These are phyloP conservation scores for Neotoma lepida DNA, from an alignment of 2,113 vertebrate species.

Conservation along the genomic window DNA sequence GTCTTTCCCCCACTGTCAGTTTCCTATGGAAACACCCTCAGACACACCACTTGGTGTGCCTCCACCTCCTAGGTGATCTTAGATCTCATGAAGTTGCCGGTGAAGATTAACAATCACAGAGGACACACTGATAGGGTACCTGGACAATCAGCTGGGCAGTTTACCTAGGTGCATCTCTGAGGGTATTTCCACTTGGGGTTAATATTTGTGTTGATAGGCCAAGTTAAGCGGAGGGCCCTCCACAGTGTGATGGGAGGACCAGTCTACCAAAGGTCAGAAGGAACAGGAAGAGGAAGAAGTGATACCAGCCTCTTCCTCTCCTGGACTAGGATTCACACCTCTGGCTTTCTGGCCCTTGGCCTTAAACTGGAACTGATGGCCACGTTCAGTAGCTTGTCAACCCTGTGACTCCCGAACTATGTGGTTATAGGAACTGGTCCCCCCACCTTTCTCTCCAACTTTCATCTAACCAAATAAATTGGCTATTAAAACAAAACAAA, in stretches of 20 bases:
- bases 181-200: background rate
- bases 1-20: background rate
- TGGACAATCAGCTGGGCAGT: background rate
- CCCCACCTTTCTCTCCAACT: background rate
- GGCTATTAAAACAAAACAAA: background rate
- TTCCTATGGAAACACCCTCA: background rate
- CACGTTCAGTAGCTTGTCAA: background rate
- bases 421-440: background rate
- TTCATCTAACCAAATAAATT: background rate
- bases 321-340: too few relatives aligned
- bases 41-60: too few relatives aligned
- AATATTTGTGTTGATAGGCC: too few relatives aligned
- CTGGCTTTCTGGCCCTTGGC: background rate
- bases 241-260: background rate
- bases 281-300: too few relatives aligned
- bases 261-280: too few relatives aligned
- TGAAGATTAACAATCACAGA: background rate
- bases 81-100: background rate
- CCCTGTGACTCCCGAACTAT: background rate
- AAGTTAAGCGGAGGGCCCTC: background rate
- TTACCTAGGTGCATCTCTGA: rapidly evolving
- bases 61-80: background rate
- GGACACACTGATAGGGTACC: background rate
- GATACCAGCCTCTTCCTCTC: background rate
- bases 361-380: background rate